Percentiles rank a stretch among this genome's conserved stretches.
Evolutionary conservation across 2,888 invertebrate genomes (phyloP).

Genomic region (Chrysopilus asiliformis): DNA sequence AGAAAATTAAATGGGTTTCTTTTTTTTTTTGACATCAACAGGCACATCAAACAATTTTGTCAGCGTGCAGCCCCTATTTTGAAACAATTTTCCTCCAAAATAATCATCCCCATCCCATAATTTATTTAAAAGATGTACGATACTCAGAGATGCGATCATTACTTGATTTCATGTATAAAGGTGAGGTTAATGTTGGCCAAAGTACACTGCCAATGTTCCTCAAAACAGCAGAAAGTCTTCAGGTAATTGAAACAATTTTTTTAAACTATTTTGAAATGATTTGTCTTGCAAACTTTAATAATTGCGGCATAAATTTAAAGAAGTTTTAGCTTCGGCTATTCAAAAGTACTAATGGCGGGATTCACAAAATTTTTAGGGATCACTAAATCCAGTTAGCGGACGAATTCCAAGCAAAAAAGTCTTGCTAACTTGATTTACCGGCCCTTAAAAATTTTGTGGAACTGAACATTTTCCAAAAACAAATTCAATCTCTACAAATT

Average conservation of each 20-base stretch:
- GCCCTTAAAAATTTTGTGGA: too few relatives aligned
- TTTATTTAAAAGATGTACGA: slow-evolving; percentile 85
- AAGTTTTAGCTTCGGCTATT: neutral
- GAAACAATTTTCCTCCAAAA: slow-evolving; percentile 83
- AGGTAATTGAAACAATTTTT: slow-evolving; percentile 49
- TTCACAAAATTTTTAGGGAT: too few relatives aligned
- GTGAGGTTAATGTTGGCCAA: slow-evolving; percentile 83
- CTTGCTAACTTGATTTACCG: too few relatives aligned
- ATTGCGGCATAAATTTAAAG: too few relatives aligned
- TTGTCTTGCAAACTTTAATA: too few relatives aligned
- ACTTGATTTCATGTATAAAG: slow-evolving; percentile 87
- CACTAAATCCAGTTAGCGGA: too few relatives aligned
- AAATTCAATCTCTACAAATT: too few relatives aligned
- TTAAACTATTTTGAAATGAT: too few relatives aligned
- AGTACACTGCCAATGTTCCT: slow-evolving; percentile 81
- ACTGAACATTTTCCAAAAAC: too few relatives aligned
- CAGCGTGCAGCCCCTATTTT: slow-evolving; percentile 89
- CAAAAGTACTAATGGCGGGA: too few relatives aligned
- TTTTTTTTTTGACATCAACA: slow-evolving; percentile 24
- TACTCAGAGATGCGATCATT: slow-evolving; percentile 79
- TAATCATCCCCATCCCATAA: slow-evolving; percentile 80
- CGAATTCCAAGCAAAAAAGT: too few relatives aligned
- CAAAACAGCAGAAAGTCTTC: slow-evolving; percentile 82
- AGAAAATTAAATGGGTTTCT: slow-evolving; percentile 2
- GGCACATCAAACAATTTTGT: slow-evolving; percentile 87